Percentiles rank a stretch among this genome's conserved stretches.
Evolutionary conservation across 2,888 invertebrate species (phyloP).

Genomic region (Marronus borbonicus): DNA sequence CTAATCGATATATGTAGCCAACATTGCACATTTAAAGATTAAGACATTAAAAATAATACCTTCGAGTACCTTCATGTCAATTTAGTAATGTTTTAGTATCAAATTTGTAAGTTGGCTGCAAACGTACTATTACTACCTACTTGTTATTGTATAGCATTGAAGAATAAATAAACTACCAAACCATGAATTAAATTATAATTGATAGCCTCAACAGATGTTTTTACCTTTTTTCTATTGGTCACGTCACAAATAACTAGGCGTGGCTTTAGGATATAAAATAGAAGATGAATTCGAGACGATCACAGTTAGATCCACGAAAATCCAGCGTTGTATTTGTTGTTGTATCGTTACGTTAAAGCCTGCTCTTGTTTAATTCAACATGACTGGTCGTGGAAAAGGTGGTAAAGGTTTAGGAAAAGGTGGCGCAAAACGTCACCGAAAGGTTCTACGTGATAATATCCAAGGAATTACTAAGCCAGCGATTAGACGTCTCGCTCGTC

Average conservation of each 20-base stretch:
- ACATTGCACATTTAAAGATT: too few relatives aligned
- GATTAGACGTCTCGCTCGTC: not conserved
- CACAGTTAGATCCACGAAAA: not conserved
- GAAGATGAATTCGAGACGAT: not conserved
- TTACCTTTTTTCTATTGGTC: too few relatives aligned
- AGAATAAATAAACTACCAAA: too few relatives aligned
- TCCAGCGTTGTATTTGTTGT: not conserved
- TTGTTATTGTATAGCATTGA: too few relatives aligned
- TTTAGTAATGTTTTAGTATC: too few relatives aligned
- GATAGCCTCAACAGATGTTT: too few relatives aligned
- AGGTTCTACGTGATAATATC: constrained; percentile 6
- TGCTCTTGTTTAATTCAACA: not conserved
- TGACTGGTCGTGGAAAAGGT: constrained; percentile 6
- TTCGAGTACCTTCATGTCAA: too few relatives aligned
- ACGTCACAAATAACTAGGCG: not conserved
- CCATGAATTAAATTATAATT: too few relatives aligned
- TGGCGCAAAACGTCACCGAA: constrained; percentile 5
- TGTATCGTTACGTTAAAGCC: not conserved
- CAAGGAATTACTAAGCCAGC: not conserved
- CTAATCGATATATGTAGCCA: too few relatives aligned
- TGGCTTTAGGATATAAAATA: not conserved
- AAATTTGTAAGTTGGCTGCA: too few relatives aligned
- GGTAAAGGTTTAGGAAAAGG: constrained; percentile 9
- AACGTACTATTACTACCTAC: too few relatives aligned
- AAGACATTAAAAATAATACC: too few relatives aligned